phyloP scores from a whole-genome alignment of 37 sponge, comb jelly and placozoan species.

The Chondrilla cf. caribensis region DNA sequence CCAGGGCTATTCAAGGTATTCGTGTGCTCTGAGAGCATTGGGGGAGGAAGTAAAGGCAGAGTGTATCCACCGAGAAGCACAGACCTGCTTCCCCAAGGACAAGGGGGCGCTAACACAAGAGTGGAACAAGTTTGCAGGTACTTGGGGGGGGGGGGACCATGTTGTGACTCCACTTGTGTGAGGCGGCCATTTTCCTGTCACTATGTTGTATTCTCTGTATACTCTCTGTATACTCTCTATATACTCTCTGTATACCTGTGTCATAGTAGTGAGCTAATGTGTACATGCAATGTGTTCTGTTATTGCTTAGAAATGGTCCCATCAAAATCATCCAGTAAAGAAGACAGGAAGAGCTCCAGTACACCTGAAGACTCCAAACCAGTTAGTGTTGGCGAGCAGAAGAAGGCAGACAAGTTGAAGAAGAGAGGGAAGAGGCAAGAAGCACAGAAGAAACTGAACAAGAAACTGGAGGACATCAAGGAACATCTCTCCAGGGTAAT shows the following conservation, averaged over 20 bases:
- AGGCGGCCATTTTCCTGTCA: no score
- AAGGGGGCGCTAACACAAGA: neutral
- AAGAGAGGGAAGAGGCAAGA: neutral
- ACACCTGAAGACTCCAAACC: neutral
- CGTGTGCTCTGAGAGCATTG: slow-evolving; percentile 1
- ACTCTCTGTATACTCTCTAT: no score
- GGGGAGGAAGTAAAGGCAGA: slow-evolving; percentile 15
- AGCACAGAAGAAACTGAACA: neutral
- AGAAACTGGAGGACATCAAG: neutral
- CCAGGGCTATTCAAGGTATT: slow-evolving; percentile 20
- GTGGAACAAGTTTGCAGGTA: slow-evolving; percentile 4
- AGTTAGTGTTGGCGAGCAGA: neutral
- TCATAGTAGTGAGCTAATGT: no score
- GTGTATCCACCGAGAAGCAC: neutral
- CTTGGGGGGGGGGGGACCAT: no score
- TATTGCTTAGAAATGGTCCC: neutral
- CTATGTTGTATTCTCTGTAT: no score
- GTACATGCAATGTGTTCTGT: no score
- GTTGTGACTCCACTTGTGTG: no score
- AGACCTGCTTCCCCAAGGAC: neutral
- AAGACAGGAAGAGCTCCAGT: neutral
- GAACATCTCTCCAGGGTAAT: no score
- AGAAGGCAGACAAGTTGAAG: neutral
- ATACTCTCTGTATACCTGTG: neutral
- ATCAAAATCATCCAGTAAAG: neutral